A percentile compares a stretch with the other conserved stretches of the same genome.
Conservation (phyloP, 2,113 vertebrate genomes). For the human region DNA sequence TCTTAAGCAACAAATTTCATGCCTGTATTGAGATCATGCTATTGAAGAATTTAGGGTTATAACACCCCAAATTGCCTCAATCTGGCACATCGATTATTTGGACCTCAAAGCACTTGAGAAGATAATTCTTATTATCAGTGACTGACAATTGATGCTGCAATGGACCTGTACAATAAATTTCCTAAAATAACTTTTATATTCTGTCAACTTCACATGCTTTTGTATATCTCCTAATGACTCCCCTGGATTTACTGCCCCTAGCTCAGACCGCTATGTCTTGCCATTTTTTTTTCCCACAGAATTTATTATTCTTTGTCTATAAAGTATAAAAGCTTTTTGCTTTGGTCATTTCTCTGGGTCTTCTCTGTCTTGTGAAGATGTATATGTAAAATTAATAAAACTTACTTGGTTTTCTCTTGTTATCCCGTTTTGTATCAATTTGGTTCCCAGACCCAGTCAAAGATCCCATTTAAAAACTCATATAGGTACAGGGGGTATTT, state of each 20-base stretch:
- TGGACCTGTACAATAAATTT: not conserved
- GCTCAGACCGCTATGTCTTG: not conserved
- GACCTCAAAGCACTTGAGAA: not conserved
- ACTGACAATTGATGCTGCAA: not conserved
- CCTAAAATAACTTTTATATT: not conserved
- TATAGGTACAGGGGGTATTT: too few relatives aligned
- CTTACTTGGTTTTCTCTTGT: too few relatives aligned
- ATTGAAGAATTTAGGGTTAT: too few relatives aligned
- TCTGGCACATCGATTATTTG: not conserved
- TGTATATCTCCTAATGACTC: not conserved
- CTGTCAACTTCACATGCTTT: not conserved
- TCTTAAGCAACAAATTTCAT: not conserved
- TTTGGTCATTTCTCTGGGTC: too few relatives aligned
- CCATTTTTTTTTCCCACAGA: not conserved
- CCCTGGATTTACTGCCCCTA: not conserved
- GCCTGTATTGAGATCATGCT: not conserved
- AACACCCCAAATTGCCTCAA: not conserved
- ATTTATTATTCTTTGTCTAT: not conserved
- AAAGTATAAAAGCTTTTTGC: not conserved
- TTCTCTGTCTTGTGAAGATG: too few relatives aligned
- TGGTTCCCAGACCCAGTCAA: too few relatives aligned
- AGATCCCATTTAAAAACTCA: too few relatives aligned
- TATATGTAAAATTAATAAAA: too few relatives aligned
- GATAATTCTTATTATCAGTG: not conserved
- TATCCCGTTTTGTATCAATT: too few relatives aligned